These are phyloP conservation scores for Heteromyza rotundicornis DNA, from an alignment of 2,888 invertebrate species.

Conservation along the genomic window DNA sequence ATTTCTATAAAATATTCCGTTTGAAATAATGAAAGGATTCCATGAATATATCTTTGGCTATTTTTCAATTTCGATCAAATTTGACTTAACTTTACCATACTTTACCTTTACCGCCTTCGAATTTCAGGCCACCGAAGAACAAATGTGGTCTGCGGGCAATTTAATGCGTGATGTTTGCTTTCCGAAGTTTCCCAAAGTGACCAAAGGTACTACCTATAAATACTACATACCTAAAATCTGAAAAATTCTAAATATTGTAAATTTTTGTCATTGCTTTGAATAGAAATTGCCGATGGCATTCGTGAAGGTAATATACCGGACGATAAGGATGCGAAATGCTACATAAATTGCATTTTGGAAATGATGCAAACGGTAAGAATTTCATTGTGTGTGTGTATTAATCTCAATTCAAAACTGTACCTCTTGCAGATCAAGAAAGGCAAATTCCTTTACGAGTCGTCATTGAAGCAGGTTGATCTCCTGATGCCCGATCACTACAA, in stretches of 20 bases:
- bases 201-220: slow-evolving; percentile 27
- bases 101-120: too few relatives aligned
- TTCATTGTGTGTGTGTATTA: too few relatives aligned
- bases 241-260: background rate
- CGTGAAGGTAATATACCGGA: slow-evolving; percentile 50
- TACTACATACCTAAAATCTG: slow-evolving; percentile 24
- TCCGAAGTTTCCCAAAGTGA: slow-evolving; percentile 65
- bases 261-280: background rate
- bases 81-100: too few relatives aligned
- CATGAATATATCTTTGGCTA: too few relatives aligned
- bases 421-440: slow-evolving; percentile 57
- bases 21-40: too few relatives aligned
- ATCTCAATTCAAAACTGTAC: too few relatives aligned
- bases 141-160: slow-evolving; percentile 69
- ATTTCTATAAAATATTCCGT: too few relatives aligned
- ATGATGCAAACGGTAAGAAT: slow-evolving; percentile 67
- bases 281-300: slow-evolving; percentile 52
- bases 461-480: slow-evolving; percentile 58
- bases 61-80: too few relatives aligned
- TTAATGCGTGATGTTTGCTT: slow-evolving; percentile 71
- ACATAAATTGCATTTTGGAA: slow-evolving; percentile 64
- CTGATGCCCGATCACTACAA: slow-evolving; percentile 57
- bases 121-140: slow-evolving; percentile 64
- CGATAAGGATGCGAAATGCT: slow-evolving; percentile 63
- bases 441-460: slow-evolving; percentile 54